Evolutionary conservation across 2,113 vertebrate species (phyloP).

Genomic region (Alces alces): DNA sequence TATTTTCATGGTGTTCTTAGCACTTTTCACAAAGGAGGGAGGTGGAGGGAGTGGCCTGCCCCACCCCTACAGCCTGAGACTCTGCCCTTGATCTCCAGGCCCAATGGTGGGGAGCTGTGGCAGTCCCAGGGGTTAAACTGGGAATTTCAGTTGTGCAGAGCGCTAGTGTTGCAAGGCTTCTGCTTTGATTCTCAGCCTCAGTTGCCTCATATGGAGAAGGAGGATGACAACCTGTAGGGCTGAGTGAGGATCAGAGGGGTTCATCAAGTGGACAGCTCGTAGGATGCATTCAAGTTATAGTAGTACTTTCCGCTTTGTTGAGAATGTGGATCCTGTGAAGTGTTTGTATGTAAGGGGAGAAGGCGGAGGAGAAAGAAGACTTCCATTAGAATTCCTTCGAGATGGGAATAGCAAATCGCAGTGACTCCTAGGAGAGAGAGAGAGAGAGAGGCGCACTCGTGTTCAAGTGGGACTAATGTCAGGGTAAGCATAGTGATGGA

Average conservation of each 20-base stretch:
- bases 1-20: not conserved
- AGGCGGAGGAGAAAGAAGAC: not conserved
- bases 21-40: not conserved
- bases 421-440: not conserved
- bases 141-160: not conserved
- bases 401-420: not conserved
- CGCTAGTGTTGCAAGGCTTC: not conserved
- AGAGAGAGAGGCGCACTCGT: not conserved
- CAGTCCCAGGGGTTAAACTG: not conserved
- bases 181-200: not conserved
- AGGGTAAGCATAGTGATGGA: not conserved
- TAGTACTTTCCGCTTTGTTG: not conserved
- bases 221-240: not conserved
- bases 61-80: not conserved
- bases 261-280: not conserved
- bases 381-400: not conserved
- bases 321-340: not conserved
- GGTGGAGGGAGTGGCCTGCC: not conserved
- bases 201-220: not conserved
- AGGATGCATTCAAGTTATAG: not conserved
- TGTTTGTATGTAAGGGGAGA: not conserved
- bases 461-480: not conserved
- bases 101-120: not conserved
- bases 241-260: not conserved
- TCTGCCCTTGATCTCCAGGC: not conserved